Conservation (phyloP, 64 coral and sea anemone genomes). For the Trachythela sp. region DNA sequence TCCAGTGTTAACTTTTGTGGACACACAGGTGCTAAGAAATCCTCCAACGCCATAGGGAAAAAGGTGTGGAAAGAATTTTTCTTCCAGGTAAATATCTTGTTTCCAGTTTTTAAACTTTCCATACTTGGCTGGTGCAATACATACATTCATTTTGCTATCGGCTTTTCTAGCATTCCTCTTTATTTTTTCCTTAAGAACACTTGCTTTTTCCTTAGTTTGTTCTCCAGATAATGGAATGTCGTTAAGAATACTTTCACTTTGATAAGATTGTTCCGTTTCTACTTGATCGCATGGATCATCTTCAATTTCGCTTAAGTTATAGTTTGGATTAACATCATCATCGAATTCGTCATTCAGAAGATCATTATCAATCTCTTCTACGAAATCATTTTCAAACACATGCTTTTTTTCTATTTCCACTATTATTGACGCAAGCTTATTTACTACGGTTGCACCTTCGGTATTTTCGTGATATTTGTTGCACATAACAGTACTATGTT, state of each 20-base stretch:
- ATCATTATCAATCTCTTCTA: not conserved
- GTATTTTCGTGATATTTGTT: not conserved
- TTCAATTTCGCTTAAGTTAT: not conserved
- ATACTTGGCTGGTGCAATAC: not conserved
- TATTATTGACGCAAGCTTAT: not conserved
- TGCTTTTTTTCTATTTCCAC: not conserved
- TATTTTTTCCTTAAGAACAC: not conserved
- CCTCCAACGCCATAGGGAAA: not conserved
- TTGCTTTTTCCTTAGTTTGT: not conserved
- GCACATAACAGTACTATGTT: conserved; percentile 5
- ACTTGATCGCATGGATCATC: not conserved
- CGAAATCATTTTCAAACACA: not conserved
- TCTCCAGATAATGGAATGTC: not conserved
- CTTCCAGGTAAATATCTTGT: not conserved
- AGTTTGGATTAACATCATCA: not conserved
- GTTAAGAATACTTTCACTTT: not conserved
- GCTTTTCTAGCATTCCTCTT: not conserved
- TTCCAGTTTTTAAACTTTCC: conserved; percentile 10
- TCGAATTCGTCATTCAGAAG: not conserved
- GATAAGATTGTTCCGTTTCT: not conserved
- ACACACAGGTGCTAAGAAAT: not conserved
- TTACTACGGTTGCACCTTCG: not conserved
- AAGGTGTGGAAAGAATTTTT: conserved; percentile 18
- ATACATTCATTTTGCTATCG: not conserved
- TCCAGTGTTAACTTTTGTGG: not conserved